Base-by-base conservation (phyloP, 2,113 vertebrate genomes). In the Paramisgurnus dabryanus region DNA sequence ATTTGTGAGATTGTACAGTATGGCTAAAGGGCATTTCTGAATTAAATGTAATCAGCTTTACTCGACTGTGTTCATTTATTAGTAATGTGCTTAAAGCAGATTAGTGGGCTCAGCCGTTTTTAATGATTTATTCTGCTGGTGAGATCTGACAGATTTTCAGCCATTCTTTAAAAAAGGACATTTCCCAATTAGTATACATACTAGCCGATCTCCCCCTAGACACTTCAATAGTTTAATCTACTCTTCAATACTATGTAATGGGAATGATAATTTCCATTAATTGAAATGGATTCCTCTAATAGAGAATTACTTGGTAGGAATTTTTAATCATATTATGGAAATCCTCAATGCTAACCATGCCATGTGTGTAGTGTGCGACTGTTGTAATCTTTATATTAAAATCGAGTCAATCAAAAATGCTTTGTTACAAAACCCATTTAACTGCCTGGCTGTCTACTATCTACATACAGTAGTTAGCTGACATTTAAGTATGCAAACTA, bases 11-110 rank as follows among this genome's bases (percentile, higher is more conserved):
- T 79, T 60, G 81, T 73, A 68, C 43, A 69, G 66, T 83, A 70
- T 82, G 86, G 84, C 84, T 85, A 79, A 78, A 85, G 82, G 64
- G 66, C 82, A 76, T 83, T 86, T 76, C 74, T 82, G 83, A 84
- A 84, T 81, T 84, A 18, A 78, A 71, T 64, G 75, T 91, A 90
- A 92, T 88, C 86, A 87, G 88, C 90, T 92, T 92, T 92, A 85
- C 81, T 86, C 65, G 86, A 89, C 86, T 89, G 86, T 80, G 83
- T 84, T 90, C 86, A 89, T 91, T 85, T 86, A 90, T 88, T 86
- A 85, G 90, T 93, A 91, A 91, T 89, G 89, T 89, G 86, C 90
- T 91, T 90, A 91, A 82, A 90, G 87, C 84, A 91, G 92, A 92
- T 93, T 91, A 92, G 88, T 74, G 50, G 49, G 66, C 76, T 65